Evolutionary conservation across 2,888 invertebrate genomes (phyloP).

Genomic region (Pseudococcus longispinus): DNA sequence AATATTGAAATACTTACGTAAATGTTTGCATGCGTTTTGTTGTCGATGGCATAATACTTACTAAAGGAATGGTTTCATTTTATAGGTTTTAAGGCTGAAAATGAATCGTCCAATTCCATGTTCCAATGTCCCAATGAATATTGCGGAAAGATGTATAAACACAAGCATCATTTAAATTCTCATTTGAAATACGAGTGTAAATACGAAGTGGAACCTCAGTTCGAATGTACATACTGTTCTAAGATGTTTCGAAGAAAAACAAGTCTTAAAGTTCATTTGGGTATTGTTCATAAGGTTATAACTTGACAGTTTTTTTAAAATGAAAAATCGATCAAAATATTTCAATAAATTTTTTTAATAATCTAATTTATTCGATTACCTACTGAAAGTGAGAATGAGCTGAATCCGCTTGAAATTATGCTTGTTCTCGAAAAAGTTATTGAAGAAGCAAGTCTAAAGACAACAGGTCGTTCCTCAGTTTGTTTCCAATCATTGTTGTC

Average conservation of each 20-base stretch:
- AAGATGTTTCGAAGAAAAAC: slow-evolving; percentile 60
- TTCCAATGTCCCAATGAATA: not conserved
- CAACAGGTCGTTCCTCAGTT: no score
- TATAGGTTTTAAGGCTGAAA: not conserved
- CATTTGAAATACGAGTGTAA: slow-evolving; percentile 63
- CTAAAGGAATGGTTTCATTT: not conserved
- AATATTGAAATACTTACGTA: not conserved
- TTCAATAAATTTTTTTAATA: not conserved
- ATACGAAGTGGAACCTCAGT: slow-evolving; percentile 62
- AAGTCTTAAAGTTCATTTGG: slow-evolving; percentile 59
- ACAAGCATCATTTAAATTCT: slow-evolving; percentile 60
- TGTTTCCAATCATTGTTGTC: no score
- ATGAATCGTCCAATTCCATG: not conserved
- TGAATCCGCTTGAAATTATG: no score
- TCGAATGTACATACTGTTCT: slow-evolving; percentile 64
- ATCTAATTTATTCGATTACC: no score
- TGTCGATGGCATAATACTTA: not conserved
- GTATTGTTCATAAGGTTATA: slow-evolving; percentile 47
- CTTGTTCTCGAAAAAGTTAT: no score
- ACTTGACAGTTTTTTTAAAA: not conserved
- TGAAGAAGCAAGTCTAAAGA: no score
- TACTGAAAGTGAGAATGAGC: no score
- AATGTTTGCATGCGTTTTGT: not conserved
- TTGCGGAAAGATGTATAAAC: slow-evolving; percentile 33
- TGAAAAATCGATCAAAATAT: not conserved